phyloP scores from a whole-genome alignment of 2,113 vertebrate species.

The Paradoxurus hermaphroditus region DNA sequence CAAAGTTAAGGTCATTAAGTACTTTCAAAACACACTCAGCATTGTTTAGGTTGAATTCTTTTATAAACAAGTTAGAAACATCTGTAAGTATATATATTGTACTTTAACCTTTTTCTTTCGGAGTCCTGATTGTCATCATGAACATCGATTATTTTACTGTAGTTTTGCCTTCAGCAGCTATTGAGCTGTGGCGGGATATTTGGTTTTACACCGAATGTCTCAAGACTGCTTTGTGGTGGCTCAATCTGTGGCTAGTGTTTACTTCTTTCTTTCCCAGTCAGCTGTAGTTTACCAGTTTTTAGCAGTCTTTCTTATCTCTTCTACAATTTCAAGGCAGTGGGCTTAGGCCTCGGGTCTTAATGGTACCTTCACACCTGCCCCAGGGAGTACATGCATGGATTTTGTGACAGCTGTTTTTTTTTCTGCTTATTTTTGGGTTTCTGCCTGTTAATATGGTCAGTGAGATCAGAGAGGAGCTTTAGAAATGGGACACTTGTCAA shows the following conservation, averaged over 20 bases:
- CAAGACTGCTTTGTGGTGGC: not conserved
- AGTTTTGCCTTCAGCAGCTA: not conserved
- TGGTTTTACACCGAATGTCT: not conserved
- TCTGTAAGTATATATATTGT: not conserved
- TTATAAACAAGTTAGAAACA: not conserved
- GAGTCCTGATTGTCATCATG: not conserved
- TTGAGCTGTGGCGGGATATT: not conserved
- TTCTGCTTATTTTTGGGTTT: conserved; percentile 17
- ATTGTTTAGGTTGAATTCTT: conserved; percentile 9
- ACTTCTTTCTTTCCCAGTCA: not conserved
- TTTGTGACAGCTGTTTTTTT: not conserved
- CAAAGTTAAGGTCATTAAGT: not conserved
- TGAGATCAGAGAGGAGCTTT: not conserved
- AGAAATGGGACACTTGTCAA: not conserved
- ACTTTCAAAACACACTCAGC: not conserved
- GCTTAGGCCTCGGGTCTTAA: not conserved
- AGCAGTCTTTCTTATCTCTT: not conserved
- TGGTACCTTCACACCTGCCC: not conserved
- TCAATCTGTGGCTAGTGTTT: not conserved
- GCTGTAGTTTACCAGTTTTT: not conserved
- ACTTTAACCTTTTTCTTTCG: not conserved
- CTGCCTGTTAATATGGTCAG: not conserved
- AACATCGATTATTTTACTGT: not conserved
- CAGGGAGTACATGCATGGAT: not conserved
- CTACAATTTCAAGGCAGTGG: not conserved